Evolutionary conservation across 2,797 vertebrate genomes (phyloP), one percentile per base, ranked within the genome.

Genomic region (Amazona finschi): DNA sequence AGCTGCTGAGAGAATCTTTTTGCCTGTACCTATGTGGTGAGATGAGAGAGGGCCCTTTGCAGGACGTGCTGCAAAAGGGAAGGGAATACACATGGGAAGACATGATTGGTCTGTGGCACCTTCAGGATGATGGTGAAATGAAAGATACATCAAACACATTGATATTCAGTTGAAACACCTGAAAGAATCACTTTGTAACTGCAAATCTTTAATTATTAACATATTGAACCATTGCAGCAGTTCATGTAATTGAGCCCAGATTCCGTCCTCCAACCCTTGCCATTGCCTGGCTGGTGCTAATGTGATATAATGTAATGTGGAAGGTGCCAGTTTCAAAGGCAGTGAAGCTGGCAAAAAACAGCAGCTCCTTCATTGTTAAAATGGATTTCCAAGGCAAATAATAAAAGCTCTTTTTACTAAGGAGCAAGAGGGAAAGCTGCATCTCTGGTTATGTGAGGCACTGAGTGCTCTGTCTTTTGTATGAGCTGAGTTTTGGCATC

Each of bases 181-280:
- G 55, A 30, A 75, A 62, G 31, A 70, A 73, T 76, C 33, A 20
- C 52, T 89, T 87, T 49, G 58, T 84, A 89, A 38, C 79, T 79
- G 43, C 62, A 82, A 91, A 92, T 55, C 33, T 60, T 82, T 91
- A 86, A 77, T 94, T 88, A 78, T 78, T 85, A 86, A 94, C 49
- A 30, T 55, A 71, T 77, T 25, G 24, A 92, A 55, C 49, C 36
- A 5, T 70, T 50, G 33, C 27, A 73, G 78, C 60, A 36, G 52
- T 81, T 89, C 46, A n/a, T 88, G 89, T 94, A 86, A 73, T 89
- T 81, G 91, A 55, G 46, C 82, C 62, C 44, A 18, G 47, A 44
- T 74, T 78, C 73, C 14, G 36, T 50, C 49, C 27, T 70, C 58
- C 90, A 66, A 81, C 79, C 76, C 87, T 36, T 80, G 58, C 39